Base-by-base conservation (phyloP, 2,888 invertebrate species). In the Glomeris marginata region DNA sequence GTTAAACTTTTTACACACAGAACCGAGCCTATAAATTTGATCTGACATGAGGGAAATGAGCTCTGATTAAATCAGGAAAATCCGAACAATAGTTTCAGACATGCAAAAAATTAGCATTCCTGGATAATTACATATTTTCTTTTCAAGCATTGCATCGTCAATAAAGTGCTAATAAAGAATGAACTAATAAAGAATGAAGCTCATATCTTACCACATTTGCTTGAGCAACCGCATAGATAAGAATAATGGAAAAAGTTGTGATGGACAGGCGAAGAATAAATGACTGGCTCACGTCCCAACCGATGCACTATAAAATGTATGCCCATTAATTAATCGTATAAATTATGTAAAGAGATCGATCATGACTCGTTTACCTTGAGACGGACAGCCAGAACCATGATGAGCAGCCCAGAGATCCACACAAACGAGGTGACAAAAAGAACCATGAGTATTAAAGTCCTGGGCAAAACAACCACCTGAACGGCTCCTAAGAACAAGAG, bases 341-440 rank as follows among this genome's bases (percentile, higher is more conserved):
- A 37, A 18, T 34, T 22, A 22, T 28, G 28, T 41, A 50, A 3
- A n/a, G n/a, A 38, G 37, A 41, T 42, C 28, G 16, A 51, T 33
- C 33, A 51, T 34, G 44, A 55, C 16, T n/a, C 46, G 13, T 55
- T 56, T 57, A 69, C 69, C 62, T 64, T 65, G 44, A 90, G 69
- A 51, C 87, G 74, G 0, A 85, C 85, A 5, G 87, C 88, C 47
- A 91, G 70, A 1, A 90, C 74, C 36, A 90, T 66, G 69, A 88
- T 87, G 41, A 91, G 72, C 33, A 90, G 80, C 33, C 86, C 81
- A 1, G 87, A 80, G 35, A 90, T 82, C 87, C 90, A 90, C 8
- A 86, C 80, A 68, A 91, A 91, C 4, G 87, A 84, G 16, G 86
- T 84, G 43, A 91, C 76, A 68, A 90, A 90, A 55, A 90, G 71